Base-by-base conservation (phyloP, 2,888 invertebrate species). In the Eulithis prunata region DNA sequence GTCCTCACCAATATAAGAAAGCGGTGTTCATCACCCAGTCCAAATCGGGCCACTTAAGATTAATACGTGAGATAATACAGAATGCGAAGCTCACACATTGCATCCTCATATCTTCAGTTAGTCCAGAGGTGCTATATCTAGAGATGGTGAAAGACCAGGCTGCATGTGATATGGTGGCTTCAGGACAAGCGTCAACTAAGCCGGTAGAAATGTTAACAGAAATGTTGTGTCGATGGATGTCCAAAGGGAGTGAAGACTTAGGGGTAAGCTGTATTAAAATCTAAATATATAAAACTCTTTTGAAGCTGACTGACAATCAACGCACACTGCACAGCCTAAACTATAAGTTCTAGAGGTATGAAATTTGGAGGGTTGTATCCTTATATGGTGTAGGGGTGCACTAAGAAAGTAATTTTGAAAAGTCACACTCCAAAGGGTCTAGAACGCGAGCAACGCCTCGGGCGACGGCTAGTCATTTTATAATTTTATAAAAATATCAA, bases 41-140 rank as follows among this genome's bases (percentile, higher is more conserved):
- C 64, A 88, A 91, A 28, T 88, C 88, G 10, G 94, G 93, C 12
- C 94, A 95, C 64, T 84, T 94, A 12, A 86, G 91, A 55, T 94
- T 94, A 10, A 87, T 96, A 52, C 87, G 90, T 71, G 93, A 95
- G 73, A 94, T 96, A 32, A 91, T 96, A 43, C 84, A 88, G 6
- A 94, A 93, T 72, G 95, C 95, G 83, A 85, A 91, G 47, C 94
- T 96, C 67, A 91, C 95, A 8, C 94, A 94, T 75, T 95, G 95
- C 66, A 91, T 94, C 5, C 84, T 96, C 3, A 88, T 96, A 70
- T 94, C 95, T 13, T 90, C 94, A 32, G 92, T 94, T 2, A 94
- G 94, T 74, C 82, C 94, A 32, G 94, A 92, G 60, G 87, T 95
- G 43, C 93, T 95, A 51, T 91, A 90, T 57, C 86, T 94, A 69